These are phyloP conservation scores for Pterostichus niger DNA, from an alignment of 2,888 invertebrate species.

Conservation along the genomic window DNA sequence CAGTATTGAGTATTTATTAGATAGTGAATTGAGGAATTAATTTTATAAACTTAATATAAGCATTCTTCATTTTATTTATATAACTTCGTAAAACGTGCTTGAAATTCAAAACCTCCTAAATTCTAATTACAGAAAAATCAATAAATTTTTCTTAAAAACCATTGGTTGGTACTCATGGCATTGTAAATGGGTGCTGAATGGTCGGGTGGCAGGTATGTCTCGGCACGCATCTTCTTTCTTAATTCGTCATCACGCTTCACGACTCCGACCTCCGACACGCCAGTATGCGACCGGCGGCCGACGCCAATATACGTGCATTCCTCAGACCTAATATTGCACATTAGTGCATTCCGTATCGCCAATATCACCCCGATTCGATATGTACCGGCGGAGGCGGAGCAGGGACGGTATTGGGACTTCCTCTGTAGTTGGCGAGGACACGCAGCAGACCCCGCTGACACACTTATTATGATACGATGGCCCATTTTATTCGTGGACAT, in stretches of 20 bases:
- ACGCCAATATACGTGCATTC: conserved; percentile 72
- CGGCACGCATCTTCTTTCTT: conserved; percentile 29
- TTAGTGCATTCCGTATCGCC: conserved; percentile 65
- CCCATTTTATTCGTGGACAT: background rate
- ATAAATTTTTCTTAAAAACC: background rate
- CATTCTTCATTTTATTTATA: no score
- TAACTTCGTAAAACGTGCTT: no score
- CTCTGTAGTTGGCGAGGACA: no score
- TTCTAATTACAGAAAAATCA: background rate
- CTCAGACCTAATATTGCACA: conserved; percentile 68
- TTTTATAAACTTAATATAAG: no score
- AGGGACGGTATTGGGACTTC: no score
- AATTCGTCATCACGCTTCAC: background rate
- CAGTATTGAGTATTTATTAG: no score
- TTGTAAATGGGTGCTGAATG: background rate
- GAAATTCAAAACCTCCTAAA: no score
- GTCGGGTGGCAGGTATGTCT: conserved; percentile 36
- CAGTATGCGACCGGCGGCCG: conserved; percentile 33
- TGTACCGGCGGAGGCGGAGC: background rate
- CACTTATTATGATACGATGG: conserved; percentile 38
- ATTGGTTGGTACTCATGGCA: background rate
- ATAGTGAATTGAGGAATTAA: no score
- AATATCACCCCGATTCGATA: conserved; percentile 50
- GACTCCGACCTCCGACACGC: background rate
- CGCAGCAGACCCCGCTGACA: conserved; percentile 12